Base-by-base conservation (phyloP, 2,797 vertebrate genomes). In the Sebastes trivittatus region DNA sequence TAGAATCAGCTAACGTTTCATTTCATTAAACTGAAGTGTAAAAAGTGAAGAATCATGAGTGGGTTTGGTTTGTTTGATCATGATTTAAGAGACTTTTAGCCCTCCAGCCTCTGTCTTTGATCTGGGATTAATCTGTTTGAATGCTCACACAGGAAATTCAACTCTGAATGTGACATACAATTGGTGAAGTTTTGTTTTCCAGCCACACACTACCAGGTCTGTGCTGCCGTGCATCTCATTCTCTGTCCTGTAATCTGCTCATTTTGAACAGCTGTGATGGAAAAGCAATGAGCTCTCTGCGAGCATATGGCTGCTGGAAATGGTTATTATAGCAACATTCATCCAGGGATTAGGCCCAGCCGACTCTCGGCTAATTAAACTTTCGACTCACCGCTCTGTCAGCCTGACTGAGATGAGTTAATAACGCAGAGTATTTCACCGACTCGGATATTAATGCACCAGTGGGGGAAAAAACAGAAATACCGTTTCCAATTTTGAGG, bases 361-460 rank as follows among this genome's bases (percentile, higher is more conserved):
- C 23, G 61, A 74, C 80, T 78, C 76, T 27, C 6, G 10, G 78
- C 84, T 91, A 93, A 93, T 93, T 91, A 93, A 89, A 92, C 81
- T 36, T 69, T 66, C 2, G 25, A 55, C 82, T 82, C 66, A 0
- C 27, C 5, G 4, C 77, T 86, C 72, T 52, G 80, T 88, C 78
- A 78, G 80, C 34, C 73, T 4, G 75, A 82, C 75, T 38, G 65
- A 77, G 87, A 79, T 42, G 18, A 84, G 75, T 79, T 89, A 60
- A 87, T 86, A 82, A 69, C 32, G 9, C 60, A 8, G 64, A 63
- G 22, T 70, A 68, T 80, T 78, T 78, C 71, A 64, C 29, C 2
- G 4, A 36, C 69, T 80, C 54, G 3, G 56, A 76, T 69, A 56
- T 72, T 75, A 62, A 63, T 55, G 66, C 74, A 73, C n/a, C 59